phyloP scores from a whole-genome alignment of 2,888 invertebrate genomes.

The Julus scanicus region DNA sequence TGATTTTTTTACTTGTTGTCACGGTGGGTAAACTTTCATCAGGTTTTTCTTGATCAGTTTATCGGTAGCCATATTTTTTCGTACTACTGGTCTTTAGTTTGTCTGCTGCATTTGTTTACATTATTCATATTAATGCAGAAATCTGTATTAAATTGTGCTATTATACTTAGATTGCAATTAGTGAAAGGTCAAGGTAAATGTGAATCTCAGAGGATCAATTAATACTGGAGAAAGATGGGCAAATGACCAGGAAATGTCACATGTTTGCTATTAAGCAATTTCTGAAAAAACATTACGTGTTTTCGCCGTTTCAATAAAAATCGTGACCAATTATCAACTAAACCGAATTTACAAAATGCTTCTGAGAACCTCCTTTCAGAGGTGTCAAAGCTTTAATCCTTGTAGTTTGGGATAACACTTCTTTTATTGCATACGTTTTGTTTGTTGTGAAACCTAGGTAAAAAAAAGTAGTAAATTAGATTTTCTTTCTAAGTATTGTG shows the following conservation, averaged over 20 bases:
- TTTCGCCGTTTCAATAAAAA: not conserved
- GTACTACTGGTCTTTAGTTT: not conserved
- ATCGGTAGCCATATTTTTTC: not conserved
- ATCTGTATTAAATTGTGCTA: not conserved
- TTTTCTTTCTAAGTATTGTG: not conserved
- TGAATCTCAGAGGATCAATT: not conserved
- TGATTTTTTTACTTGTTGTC: not conserved
- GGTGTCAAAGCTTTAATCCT: not conserved
- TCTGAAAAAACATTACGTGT: not conserved
- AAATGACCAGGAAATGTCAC: not conserved
- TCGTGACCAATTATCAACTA: not conserved
- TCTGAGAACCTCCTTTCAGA: not conserved
- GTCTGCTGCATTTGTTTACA: not conserved
- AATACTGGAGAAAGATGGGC: not conserved
- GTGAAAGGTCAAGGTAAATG: not conserved
- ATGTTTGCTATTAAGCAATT: slow-evolving; percentile 15
- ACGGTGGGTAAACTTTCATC: not conserved
- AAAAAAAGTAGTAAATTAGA: not conserved
- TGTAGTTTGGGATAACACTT: not conserved
- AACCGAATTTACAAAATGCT: not conserved
- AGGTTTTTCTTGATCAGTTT: not conserved
- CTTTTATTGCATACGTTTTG: not conserved
- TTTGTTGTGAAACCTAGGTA: not conserved
- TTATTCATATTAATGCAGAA: not conserved
- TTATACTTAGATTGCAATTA: not conserved